phyloP scores from a whole-genome alignment of 2,797 vertebrate genomes.

The Pseudochromis fuscus region DNA sequence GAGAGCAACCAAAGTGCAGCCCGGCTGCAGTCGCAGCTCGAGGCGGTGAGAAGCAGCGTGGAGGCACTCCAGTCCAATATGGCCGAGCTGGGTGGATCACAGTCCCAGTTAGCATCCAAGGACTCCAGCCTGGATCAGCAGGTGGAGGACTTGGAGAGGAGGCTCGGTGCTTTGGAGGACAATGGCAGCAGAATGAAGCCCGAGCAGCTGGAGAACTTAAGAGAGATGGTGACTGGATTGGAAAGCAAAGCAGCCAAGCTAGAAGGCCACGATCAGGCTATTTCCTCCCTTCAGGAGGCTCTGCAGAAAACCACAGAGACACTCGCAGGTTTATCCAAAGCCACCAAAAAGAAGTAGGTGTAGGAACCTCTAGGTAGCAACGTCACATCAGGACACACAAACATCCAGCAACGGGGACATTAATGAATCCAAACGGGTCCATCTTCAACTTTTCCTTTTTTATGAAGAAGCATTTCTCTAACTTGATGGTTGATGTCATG shows the following conservation, averaged over 20 bases:
- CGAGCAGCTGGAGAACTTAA: constrained; percentile 87
- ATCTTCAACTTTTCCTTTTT: constrained; percentile 2
- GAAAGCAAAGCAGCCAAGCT: constrained; percentile 88
- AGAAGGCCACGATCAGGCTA: constrained; percentile 86
- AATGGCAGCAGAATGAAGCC: constrained; percentile 77
- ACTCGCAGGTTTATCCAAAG: constrained; percentile 84
- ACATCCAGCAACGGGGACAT: constrained; percentile 29
- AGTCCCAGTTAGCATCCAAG: constrained; percentile 72
- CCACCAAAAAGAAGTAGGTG: constrained; percentile 72
- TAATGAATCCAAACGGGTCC: constrained; percentile 4
- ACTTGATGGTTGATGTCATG: constrained; percentile 34
- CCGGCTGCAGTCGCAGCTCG: constrained; percentile 81
- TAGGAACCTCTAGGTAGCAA: background rate
- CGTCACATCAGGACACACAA: constrained; percentile 27
- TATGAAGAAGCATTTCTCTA: constrained; percentile 26
- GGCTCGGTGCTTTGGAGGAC: constrained; percentile 52
- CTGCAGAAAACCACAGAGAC: constrained; percentile 85
- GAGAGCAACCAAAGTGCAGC: constrained; percentile 78
- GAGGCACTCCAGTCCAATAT: constrained; percentile 81
- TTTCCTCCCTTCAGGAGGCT: constrained; percentile 83
- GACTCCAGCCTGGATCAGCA: constrained; percentile 63
- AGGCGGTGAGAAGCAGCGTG: constrained; percentile 82
- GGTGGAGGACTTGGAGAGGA: constrained; percentile 59
- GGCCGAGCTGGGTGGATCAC: constrained; percentile 69
- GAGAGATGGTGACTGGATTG: constrained; percentile 83